Percentiles rank a stretch among this genome's conserved stretches.
phyloP scores from a whole-genome alignment of 1,140 invertebrate species.

The Lepeophtheirus salmonis region DNA sequence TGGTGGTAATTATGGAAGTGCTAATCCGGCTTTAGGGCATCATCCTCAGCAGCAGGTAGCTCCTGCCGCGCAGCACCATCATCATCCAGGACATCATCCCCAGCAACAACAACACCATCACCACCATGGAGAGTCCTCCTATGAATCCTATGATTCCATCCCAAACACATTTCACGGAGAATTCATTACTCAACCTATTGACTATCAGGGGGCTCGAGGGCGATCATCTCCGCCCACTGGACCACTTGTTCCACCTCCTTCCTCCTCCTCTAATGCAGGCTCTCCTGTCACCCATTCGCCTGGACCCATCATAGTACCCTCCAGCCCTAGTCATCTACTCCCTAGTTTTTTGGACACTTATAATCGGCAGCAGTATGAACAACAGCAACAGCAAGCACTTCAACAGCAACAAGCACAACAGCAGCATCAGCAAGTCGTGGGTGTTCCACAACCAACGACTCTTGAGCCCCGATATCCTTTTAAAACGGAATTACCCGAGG shows the following conservation, averaged over 20 bases:
- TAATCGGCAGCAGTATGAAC: conserved; percentile 2
- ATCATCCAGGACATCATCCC: neutral
- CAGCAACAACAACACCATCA: neutral
- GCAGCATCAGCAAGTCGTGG: neutral
- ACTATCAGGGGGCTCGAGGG: conserved; percentile 3
- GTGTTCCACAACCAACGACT: neutral
- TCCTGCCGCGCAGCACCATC: neutral
- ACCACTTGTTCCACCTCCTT: neutral
- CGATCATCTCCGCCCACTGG: neutral
- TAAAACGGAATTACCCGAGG: conserved; percentile 1
- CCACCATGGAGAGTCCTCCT: neutral
- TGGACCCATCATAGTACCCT: neutral
- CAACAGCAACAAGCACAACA: neutral
- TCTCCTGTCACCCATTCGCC: no score
- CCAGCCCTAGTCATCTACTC: conserved; percentile 11
- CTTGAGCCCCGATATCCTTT: conserved; percentile 8
- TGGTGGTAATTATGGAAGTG: neutral
- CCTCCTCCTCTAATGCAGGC: no score
- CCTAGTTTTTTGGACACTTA: conserved; percentile 15
- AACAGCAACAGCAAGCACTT: neutral
- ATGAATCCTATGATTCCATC: neutral
- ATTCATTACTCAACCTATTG: conserved; percentile 17
- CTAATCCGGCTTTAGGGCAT: neutral
- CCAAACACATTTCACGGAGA: conserved; percentile 13
- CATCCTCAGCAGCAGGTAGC: neutral